Base-by-base conservation (phyloP, 2,888 invertebrate genomes). In the Watsonalla cultraria region DNA sequence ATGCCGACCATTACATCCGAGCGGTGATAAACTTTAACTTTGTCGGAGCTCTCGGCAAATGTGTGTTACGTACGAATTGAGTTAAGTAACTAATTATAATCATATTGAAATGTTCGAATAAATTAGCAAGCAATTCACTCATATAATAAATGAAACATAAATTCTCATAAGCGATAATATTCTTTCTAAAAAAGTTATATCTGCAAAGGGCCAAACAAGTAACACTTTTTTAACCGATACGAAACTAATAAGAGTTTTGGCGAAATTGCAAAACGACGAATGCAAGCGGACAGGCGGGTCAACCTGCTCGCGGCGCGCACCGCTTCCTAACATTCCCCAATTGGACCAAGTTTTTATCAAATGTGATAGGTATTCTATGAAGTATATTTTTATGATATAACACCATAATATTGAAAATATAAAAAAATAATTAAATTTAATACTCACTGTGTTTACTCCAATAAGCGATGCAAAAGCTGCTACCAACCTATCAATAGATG, bases 21-120 rank as follows among this genome's bases (percentile, higher is more conserved):
- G 70, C 71, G 61, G 67, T 78, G 89, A 90, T 90, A 90, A 90
- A 89, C 82, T 89, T 90, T 90, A 90, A 88, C n/a, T n/a, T n/a
- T n/a, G n/a, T n/a, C 89, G 90, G 86, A 83, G 78, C 70, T 72
- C 66, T 65, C 70, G 72, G 70, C 66, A 61, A 72, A 65, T 72
- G 67, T 65, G 64, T 61, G 42, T 11, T 42, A 42, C 42, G 11
- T 37, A 37, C 9, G 7, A 39, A 66, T 60, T 64, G 56, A 51
- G 57, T 49, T 55, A 42, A 42, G 11, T 5, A 42, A 42, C 0
- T 5, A 37, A 37, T 37, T 24, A 24, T 24, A 24, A 24, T 24
- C 24, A 24, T 24, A 24, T 24, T 24, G 24, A 24, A 4, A 24
- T 24, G 24, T 24, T 24, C 24, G 24, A 24, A 24, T 24, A 37